Percentiles rank a stretch among this genome's conserved stretches.
These are phyloP conservation scores for Gadopsis marmoratus DNA, from an alignment of 2,797 vertebrate genomes.

Conservation along the genomic window DNA sequence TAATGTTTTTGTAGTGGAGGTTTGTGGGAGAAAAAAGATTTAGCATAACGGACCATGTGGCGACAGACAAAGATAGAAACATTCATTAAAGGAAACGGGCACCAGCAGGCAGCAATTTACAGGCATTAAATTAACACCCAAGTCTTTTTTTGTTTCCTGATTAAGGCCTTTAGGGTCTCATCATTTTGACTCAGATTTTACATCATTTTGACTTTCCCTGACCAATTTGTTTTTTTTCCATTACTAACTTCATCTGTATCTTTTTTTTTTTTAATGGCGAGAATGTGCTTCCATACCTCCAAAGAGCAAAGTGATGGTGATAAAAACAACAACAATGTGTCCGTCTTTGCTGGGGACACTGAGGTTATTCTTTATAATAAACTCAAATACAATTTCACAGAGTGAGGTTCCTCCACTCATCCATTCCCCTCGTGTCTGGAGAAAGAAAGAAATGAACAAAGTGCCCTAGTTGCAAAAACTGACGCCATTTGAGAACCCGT, in stretches of 20 bases:
- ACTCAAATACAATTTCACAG: neutral
- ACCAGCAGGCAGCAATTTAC: too few relatives aligned
- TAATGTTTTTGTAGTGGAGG: neutral
- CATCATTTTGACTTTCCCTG: neutral
- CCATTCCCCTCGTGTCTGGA: neutral
- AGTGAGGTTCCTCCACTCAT: neutral
- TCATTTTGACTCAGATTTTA: neutral
- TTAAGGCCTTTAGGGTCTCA: neutral
- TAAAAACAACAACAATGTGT: neutral
- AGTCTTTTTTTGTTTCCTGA: neutral
- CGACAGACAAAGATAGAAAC: neutral
- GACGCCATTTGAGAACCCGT: neutral
- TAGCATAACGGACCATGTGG: too few relatives aligned
- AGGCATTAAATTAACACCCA: too few relatives aligned
- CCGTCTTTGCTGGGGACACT: neutral
- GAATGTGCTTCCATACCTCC: constrained; percentile 8
- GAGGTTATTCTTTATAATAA: neutral
- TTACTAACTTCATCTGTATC: neutral
- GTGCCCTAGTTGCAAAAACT: neutral
- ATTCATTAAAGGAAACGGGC: neutral
- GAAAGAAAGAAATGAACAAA: neutral
- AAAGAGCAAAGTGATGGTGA: neutral
- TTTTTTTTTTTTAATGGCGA: neutral
- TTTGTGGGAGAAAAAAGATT: too few relatives aligned
- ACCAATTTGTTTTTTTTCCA: neutral